Evolutionary conservation across 2,888 invertebrate genomes (phyloP).

Genomic region (Drosophila ezoana): DNA sequence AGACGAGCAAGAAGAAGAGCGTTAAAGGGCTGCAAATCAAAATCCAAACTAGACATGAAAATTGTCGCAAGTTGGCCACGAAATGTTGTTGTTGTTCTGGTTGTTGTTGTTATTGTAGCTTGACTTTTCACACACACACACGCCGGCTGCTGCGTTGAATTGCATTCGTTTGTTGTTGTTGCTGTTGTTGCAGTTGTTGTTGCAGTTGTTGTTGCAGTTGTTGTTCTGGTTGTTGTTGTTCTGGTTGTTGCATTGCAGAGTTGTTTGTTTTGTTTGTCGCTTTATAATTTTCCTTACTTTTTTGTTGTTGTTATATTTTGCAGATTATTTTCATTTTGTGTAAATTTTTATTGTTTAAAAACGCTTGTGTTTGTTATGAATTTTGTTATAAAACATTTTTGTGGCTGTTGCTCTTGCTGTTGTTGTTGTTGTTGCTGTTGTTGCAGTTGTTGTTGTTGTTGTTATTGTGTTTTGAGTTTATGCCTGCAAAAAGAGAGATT

Average conservation of each 20-base stretch:
- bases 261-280: constrained; percentile 36
- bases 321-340: constrained; percentile 11
- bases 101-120: constrained; percentile 28
- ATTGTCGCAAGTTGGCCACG: constrained; percentile 45
- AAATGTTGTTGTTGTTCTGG: constrained; percentile 16
- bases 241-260: constrained; percentile 58
- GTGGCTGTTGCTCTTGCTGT: constrained; percentile 46
- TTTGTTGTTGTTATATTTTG: background rate
- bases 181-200: constrained; percentile 34
- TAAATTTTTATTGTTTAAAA: constrained; percentile 48
- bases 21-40: background rate
- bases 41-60: constrained; percentile 45
- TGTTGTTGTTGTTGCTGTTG: constrained; percentile 46
- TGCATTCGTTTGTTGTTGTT: constrained; percentile 50
- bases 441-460: constrained; percentile 28
- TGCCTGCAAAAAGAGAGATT: constrained; percentile 60
- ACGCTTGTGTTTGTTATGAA: constrained; percentile 63
- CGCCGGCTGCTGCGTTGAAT: constrained; percentile 46
- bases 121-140: constrained; percentile 72
- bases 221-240: constrained; percentile 10
- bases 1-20: too few relatives aligned
- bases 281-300: constrained; percentile 22
- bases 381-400: constrained; percentile 62
- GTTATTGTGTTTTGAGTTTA: constrained; percentile 74
- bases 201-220: too few relatives aligned